A percentile compares a stretch with the other conserved stretches of the same genome.
These are phyloP conservation scores for Tylochromis polylepis DNA, from an alignment of 2,113 vertebrate species.

Conservation along the genomic window DNA sequence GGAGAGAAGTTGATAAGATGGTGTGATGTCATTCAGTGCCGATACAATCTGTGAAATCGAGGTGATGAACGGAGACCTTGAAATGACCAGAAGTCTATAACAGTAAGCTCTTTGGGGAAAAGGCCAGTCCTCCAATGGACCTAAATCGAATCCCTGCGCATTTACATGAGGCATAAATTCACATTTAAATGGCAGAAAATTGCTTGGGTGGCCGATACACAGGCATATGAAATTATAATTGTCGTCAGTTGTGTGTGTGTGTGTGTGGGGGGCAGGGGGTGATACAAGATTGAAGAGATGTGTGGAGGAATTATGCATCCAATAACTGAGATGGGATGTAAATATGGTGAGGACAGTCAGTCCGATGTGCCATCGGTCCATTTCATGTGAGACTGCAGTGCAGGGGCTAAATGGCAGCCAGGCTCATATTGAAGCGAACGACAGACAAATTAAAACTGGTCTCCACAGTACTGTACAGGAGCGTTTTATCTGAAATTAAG, in stretches of 20 bases:
- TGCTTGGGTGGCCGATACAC: constrained; percentile 62
- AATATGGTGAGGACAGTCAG: constrained; percentile 33
- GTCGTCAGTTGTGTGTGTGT: constrained; percentile 29
- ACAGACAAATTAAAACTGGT: constrained; percentile 40
- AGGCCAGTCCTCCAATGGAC: constrained; percentile 77
- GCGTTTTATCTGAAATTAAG: neutral
- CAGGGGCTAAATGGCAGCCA: constrained; percentile 51
- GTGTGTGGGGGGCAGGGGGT: constrained; percentile 30
- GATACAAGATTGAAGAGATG: constrained; percentile 32
- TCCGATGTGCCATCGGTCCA: constrained; percentile 44
- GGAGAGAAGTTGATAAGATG: neutral
- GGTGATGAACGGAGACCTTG: constrained; percentile 33
- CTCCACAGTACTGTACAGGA: neutral
- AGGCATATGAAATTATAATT: constrained; percentile 69
- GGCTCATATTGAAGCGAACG: constrained; percentile 11
- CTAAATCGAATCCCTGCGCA: constrained; percentile 69
- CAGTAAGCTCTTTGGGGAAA: constrained; percentile 68
- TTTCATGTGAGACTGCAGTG: constrained; percentile 41
- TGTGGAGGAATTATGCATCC: constrained; percentile 50
- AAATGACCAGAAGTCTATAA: constrained; percentile 44
- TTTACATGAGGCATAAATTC: constrained; percentile 78
- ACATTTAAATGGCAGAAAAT: constrained; percentile 70
- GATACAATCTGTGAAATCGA: constrained; percentile 7
- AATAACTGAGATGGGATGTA: constrained; percentile 58
- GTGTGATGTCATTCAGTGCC: neutral